Base-by-base conservation (phyloP, 2,797 vertebrate species). In the Phrynocephalus guinanensis region DNA sequence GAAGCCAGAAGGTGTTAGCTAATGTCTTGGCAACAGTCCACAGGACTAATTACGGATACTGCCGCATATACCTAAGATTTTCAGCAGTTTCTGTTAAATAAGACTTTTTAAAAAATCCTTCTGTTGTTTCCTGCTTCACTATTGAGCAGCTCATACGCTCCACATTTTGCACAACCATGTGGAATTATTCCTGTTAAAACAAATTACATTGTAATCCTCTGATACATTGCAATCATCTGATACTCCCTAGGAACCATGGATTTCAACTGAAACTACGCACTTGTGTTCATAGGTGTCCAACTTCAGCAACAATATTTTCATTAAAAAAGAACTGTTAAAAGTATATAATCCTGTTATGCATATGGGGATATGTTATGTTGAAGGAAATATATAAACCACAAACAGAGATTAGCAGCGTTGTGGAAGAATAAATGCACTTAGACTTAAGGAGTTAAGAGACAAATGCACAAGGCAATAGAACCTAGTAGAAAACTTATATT, bases 1-100 rank as follows among this genome's bases (percentile, higher is more conserved):
- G 82, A 83, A 92, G 68, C 5, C 1, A n/a, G 30, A 72, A 91
- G 10, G 5, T 24, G 87, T 66, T 77, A 72, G 11, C 0, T 82
- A 89, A 60, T 15, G 24, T 15, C 28, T 78, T 84, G 81, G 11
- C 8, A 63, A 16, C 60, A 84, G 66, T 87, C 81, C 15, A 75
- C 9, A 44, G 0, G 0, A 76, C 33, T 26, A 86, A 70, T 26
- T 20, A 66, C 2, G 76, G 78, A 78, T 71, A 92, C 0, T 18
- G 60, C 66, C 22, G 1, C 79, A 6, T 76, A 33, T 6, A 80
- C 24, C 50, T 15, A 3, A 79, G 52, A 70, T 82, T 16, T 90
- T 28, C 13, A 87, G 3, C 6, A 13, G 50, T 85, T 88, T 88
- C 30, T 76, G 38, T 6, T 50, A 5, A 44, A 50, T 33, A 38